Evolutionary conservation across 2,888 invertebrate species (phyloP), one percentile per base, ranked within the genome.

Genomic region (Phalera bucephala): DNA sequence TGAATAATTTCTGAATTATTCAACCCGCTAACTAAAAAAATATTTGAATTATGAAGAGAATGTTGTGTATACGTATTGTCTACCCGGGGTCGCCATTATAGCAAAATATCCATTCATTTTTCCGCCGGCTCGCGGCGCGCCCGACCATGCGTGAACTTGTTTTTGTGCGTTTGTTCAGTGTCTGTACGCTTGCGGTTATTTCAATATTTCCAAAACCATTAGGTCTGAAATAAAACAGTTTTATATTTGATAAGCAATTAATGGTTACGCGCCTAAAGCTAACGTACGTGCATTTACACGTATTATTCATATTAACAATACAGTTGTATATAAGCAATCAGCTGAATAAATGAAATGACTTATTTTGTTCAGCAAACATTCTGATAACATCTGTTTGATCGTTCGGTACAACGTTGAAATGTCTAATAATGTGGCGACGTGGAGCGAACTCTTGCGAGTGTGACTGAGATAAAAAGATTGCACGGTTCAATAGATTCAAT

Each of bases 401-500:
- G 42, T 46, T 47, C 40, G 46, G 58, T 54, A 50, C 33, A 31
- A 39, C 30, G 29, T 17, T 38, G 33, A 38, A 52, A 49, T 50
- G 47, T 45, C 36, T 48, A 37, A 55, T 52, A 56, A 55, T 45
- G 47, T 38, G 43, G 31, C 38, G 40, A 62, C 63, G 58, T 64
- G 52, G 58, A 70, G 56, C 50, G 67, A 69, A 72, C 67, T 67
- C 64, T 72, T 61, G 51, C 46, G 46, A 66, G 65, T 61, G 65
- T 58, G 65, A 66, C 58, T 52, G 68, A 68, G 77, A 77, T 77
- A 77, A 80, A 83, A 82, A 79, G 82, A 84, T 82, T 80, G 76
- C 66, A 72, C 78, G 72, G 71, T 85, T 84, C 83, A 80, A 87
- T 83, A 82, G 80, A 84, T 84, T 82, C 84, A 80, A 86, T 85